Percentiles rank a stretch among this genome's conserved stretches.
phyloP scores from a whole-genome alignment of 2,888 invertebrate species.

The Aproaerema taeniolella region DNA sequence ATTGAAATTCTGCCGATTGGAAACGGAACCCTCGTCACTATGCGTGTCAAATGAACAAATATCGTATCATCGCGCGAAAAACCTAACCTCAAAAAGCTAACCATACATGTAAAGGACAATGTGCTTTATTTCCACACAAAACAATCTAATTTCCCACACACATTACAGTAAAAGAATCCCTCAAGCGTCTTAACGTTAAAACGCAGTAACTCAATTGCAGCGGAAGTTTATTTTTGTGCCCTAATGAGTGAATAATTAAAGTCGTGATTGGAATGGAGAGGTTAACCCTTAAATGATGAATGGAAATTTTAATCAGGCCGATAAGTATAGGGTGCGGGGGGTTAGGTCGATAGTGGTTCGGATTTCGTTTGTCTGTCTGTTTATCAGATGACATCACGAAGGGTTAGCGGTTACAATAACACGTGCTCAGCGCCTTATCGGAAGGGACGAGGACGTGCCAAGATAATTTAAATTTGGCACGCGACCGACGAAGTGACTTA shows the following conservation, averaged over 20 bases:
- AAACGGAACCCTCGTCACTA: conserved; percentile 46
- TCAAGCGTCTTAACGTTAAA: too few species aligned
- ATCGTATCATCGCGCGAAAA: conserved; percentile 28
- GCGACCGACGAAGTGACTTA: too few species aligned
- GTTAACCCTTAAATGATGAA: conserved; percentile 41
- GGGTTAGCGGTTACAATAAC: conserved; percentile 35
- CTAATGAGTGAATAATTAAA: conserved; percentile 10
- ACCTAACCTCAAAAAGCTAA: conserved; percentile 12
- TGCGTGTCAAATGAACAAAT: conserved; percentile 47
- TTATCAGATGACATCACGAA: conserved; percentile 40
- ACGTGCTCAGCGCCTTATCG: conserved; percentile 39
- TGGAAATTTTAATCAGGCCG: conserved; percentile 47
- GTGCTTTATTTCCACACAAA: conserved; percentile 20
- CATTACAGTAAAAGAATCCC: too few species aligned
- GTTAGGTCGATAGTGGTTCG: conserved; percentile 27
- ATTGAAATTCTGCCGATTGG: conserved; percentile 48
- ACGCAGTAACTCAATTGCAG: conserved; percentile 14
- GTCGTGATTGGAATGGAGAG: conserved; percentile 12
- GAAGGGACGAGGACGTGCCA: conserved; percentile 26
- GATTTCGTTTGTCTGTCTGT: conserved; percentile 31
- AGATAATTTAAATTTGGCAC: conserved; percentile 26
- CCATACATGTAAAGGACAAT: conserved; percentile 22
- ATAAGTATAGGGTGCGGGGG: conserved; percentile 37
- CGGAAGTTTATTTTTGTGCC: conserved; percentile 7
- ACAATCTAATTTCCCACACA: too few species aligned